Evolutionary conservation across 2,888 invertebrate species (phyloP).

Genomic region (Tachystola acroxantha): DNA sequence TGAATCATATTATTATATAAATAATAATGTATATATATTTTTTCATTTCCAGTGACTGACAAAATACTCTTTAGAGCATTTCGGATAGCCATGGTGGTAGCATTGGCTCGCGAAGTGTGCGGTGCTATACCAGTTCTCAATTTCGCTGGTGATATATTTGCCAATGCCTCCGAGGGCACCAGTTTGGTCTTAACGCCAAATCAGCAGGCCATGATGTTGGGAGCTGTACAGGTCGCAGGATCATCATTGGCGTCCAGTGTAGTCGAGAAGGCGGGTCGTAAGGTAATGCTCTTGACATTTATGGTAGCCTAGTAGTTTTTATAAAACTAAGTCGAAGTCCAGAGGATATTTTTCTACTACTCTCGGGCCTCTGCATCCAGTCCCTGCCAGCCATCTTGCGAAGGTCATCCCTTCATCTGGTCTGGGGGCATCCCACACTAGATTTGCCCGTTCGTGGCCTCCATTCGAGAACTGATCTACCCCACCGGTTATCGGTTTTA

Average conservation of each 20-base stretch:
- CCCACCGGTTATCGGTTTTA: no score
- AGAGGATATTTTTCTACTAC: background rate
- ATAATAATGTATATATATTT: no score
- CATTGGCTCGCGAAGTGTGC: constrained; percentile 53
- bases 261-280: constrained; percentile 58
- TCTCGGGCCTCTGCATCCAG: no score
- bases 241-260: constrained; percentile 49
- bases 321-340: background rate
- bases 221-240: constrained; percentile 56
- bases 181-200: constrained; percentile 47
- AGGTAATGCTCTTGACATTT: constrained; percentile 29
- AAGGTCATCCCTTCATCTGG: no score
- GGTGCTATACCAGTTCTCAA: constrained; percentile 59
- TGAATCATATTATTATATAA: no score
- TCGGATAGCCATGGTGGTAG: constrained; percentile 43
- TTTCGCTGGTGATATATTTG: constrained; percentile 64
- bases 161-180: constrained; percentile 38
- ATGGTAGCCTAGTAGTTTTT: background rate
- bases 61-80: constrained; percentile 54
- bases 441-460: no score
- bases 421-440: no score
- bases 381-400: no score
- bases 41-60: constrained; percentile 44
- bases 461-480: no score
- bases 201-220: constrained; percentile 65